These are phyloP conservation scores for Gallinago stenura DNA, from an alignment of 2,797 vertebrate genomes.

Conservation along the genomic window DNA sequence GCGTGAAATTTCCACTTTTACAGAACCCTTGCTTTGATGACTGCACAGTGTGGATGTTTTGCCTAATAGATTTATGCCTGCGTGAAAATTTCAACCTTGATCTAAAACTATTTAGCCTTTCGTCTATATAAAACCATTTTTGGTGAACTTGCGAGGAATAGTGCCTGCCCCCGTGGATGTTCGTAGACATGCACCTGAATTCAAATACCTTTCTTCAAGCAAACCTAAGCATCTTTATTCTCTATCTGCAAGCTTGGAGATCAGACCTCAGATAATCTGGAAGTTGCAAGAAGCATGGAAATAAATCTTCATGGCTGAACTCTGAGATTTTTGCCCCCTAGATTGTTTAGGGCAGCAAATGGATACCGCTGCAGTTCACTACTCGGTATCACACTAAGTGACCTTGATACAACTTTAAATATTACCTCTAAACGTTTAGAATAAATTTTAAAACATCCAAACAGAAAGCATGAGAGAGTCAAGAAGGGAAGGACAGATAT, in stretches of 20 bases:
- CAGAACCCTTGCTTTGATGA: constrained; percentile 36
- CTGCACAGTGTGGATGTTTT: background rate
- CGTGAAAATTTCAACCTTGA: background rate
- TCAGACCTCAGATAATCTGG: background rate
- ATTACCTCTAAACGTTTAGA: background rate
- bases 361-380: background rate
- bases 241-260: background rate
- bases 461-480: background rate
- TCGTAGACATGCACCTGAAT: accelerated
- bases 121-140: background rate
- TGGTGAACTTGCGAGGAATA: background rate
- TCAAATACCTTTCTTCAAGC: background rate
- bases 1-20: constrained; percentile 39
- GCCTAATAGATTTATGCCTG: background rate
- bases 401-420: background rate
- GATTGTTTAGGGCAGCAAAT: background rate
- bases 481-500: background rate
- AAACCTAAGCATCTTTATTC: background rate
- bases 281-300: background rate
- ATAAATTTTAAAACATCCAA: background rate
- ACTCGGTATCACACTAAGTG: background rate
- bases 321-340: background rate
- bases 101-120: background rate
- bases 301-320: background rate
- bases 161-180: background rate